phyloP scores from a whole-genome alignment of 2,797 vertebrate species.

The Chrysocyon brachyurus region DNA sequence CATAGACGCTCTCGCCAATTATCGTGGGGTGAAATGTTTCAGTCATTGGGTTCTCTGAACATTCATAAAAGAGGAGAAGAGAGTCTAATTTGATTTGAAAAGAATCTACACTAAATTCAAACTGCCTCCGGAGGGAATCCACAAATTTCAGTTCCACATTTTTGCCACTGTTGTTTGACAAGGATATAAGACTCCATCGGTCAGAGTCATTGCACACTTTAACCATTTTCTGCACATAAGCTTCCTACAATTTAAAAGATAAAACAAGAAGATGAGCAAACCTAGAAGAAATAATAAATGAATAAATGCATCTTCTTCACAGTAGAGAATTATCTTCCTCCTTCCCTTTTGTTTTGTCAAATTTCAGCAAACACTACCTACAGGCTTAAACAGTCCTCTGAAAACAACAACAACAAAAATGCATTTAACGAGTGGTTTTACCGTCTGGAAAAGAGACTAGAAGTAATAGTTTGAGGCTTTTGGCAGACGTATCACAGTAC shows the following conservation, averaged over 20 bases:
- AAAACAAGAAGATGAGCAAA: slow-evolving; percentile 85
- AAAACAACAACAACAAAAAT: slow-evolving; percentile 52
- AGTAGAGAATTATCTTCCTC: slow-evolving; percentile 2
- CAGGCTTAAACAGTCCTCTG: slow-evolving; percentile 42
- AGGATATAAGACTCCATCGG: slow-evolving; percentile 99
- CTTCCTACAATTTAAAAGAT: slow-evolving; percentile 92
- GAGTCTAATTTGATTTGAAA: slow-evolving; percentile 99
- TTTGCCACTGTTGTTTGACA: slow-evolving; percentile 99
- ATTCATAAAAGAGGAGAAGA: slow-evolving; percentile 98
- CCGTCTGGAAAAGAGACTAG: slow-evolving; percentile 79
- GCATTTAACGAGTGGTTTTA: slow-evolving; percentile 80
- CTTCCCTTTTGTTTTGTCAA: slow-evolving; percentile 57
- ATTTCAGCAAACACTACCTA: slow-evolving; percentile 72
- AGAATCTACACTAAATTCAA: slow-evolving; percentile 99
- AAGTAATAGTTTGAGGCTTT: slow-evolving; percentile 83
- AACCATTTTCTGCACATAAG: slow-evolving; percentile 99
- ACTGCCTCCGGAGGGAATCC: slow-evolving; percentile 98
- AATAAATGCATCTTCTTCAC: slow-evolving; percentile 17
- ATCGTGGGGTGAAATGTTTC: slow-evolving; percentile 99
- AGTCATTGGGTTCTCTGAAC: slow-evolving; percentile 98
- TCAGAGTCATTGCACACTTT: slow-evolving; percentile 99
- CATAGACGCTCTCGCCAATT: slow-evolving; percentile 98
- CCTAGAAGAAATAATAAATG: slow-evolving; percentile 8
- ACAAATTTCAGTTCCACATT: slow-evolving; percentile 99
- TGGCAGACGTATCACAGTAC: slow-evolving; percentile 60